Evolutionary conservation across 1,140 invertebrate genomes (phyloP).

Genomic region (Drosophila kanapiae): DNA sequence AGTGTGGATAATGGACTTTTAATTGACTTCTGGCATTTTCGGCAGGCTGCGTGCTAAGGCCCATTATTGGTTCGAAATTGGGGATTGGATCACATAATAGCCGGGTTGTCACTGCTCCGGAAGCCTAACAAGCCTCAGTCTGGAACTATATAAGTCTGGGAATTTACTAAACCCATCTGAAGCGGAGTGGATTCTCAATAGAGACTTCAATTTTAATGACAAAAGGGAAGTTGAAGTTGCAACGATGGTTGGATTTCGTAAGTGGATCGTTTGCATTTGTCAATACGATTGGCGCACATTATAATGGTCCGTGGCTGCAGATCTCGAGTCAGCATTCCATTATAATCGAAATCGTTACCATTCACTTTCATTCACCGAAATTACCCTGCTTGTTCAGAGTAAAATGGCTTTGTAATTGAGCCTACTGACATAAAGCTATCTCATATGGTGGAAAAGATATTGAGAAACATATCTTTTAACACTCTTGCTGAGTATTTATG

Average conservation of each 20-base stretch:
- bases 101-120: slow-evolving; percentile 20
- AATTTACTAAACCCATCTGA: background rate
- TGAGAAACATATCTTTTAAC: background rate
- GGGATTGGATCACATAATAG: slow-evolving; percentile 49
- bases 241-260: slow-evolving; percentile 5
- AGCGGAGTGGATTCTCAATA: slow-evolving; percentile 5
- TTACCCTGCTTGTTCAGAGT: slow-evolving; percentile 2
- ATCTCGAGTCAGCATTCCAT: slow-evolving; percentile 37
- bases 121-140: slow-evolving; percentile 29
- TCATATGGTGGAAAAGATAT: background rate
- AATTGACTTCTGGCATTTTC: slow-evolving; percentile 71
- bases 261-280: slow-evolving; percentile 31
- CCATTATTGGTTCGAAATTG: slow-evolving; percentile 27
- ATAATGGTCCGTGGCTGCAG: background rate
- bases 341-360: slow-evolving; percentile 32
- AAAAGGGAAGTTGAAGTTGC: slow-evolving; percentile 5
- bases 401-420: slow-evolving; percentile 21
- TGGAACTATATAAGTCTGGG: background rate
- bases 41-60: slow-evolving; percentile 38
- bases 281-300: slow-evolving; percentile 25
- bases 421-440: slow-evolving; percentile 9
- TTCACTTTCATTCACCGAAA: slow-evolving; percentile 37
- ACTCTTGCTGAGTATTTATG: background rate
- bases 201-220: slow-evolving; percentile 9
- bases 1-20: slow-evolving; percentile 69